phyloP scores from a whole-genome alignment of 2,113 vertebrate genomes.

The Gavialis gangeticus region DNA sequence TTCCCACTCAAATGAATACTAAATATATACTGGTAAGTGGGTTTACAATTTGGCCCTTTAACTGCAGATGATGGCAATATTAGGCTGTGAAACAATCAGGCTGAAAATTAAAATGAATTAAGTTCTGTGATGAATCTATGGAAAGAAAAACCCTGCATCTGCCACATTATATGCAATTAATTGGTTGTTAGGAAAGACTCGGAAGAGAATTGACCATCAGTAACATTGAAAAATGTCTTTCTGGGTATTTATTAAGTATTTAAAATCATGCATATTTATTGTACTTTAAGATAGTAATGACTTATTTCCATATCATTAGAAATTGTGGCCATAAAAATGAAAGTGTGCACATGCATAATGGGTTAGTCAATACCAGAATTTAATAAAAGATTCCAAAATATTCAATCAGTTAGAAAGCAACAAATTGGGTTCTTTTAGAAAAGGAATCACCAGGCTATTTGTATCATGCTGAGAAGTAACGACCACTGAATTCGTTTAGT shows the following conservation, averaged over 20 bases:
- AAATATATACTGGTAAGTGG: constrained; percentile 1
- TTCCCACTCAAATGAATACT: constrained; percentile 35
- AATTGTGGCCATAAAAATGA: not conserved
- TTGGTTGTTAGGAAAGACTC: not conserved
- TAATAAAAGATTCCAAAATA: not conserved
- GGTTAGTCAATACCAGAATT: not conserved
- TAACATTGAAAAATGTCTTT: not conserved
- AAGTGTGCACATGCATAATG: not conserved
- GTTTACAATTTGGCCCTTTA: constrained; percentile 7
- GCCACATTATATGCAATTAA: not conserved
- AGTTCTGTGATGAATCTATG: not conserved
- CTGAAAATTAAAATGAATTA: constrained; percentile 4
- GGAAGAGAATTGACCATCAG: not conserved
- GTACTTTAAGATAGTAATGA: not conserved
- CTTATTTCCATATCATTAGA: not conserved
- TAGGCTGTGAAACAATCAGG: not conserved
- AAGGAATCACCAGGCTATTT: not conserved
- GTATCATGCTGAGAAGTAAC: not conserved
- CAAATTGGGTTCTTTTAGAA: not conserved
- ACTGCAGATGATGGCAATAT: not conserved
- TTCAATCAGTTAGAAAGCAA: not conserved
- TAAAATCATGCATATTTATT: not conserved
- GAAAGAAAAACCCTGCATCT: not conserved
- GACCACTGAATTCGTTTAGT: not conserved
- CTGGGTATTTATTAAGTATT: not conserved